phyloP scores from a whole-genome alignment of 2,797 vertebrate genomes.

The Spea hammondii region DNA sequence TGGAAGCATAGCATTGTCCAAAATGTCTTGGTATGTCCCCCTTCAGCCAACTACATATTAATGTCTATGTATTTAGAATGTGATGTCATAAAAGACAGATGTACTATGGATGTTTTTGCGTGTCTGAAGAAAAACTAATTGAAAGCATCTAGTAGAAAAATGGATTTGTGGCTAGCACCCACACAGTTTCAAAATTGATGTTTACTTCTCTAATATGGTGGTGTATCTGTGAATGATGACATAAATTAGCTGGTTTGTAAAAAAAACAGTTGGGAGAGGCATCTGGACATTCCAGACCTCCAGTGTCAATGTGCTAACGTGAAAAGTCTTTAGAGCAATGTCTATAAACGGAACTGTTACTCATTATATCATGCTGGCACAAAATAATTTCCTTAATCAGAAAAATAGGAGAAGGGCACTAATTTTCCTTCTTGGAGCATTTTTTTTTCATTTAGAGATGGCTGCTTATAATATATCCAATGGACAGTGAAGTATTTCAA shows the following conservation, averaged over 20 bases:
- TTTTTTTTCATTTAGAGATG: too few relatives aligned
- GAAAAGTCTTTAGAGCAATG: too few relatives aligned
- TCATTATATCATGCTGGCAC: too few relatives aligned
- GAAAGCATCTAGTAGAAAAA: constrained; percentile 23
- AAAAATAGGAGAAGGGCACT: too few relatives aligned
- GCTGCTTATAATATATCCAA: too few relatives aligned
- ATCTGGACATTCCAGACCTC: constrained; percentile 7
- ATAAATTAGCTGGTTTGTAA: neutral
- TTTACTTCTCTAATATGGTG: constrained; percentile 28
- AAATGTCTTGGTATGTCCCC: too few relatives aligned
- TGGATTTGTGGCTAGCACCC: constrained; percentile 22
- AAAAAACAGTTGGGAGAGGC: constrained; percentile 2
- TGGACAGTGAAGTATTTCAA: neutral
- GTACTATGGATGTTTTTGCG: neutral
- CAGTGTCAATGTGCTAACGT: neutral
- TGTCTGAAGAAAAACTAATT: constrained; percentile 16
- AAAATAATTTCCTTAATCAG: too few relatives aligned
- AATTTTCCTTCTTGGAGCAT: too few relatives aligned
- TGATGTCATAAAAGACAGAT: neutral
- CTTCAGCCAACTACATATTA: too few relatives aligned
- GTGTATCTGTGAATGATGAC: constrained; percentile 41
- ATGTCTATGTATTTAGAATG: too few relatives aligned
- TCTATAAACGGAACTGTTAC: too few relatives aligned
- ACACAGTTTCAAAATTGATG: constrained; percentile 4
- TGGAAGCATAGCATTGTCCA: too few relatives aligned